phyloP scores from a whole-genome alignment of 2,113 vertebrate genomes.

The Brachypteracias leptosomus region DNA sequence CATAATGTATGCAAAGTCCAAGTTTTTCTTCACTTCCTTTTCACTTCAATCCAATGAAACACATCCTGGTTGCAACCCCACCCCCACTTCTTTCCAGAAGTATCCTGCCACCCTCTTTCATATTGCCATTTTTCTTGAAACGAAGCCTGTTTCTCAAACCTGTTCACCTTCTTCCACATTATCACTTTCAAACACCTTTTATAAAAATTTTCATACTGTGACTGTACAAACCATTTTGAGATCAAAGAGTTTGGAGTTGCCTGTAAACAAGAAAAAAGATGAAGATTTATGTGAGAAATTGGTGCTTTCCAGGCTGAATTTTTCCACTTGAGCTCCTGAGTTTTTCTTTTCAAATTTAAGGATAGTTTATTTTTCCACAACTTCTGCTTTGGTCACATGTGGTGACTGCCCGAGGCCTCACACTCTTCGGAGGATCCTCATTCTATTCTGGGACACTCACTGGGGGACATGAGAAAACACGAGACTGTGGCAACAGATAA shows the following conservation, averaged over 20 bases:
- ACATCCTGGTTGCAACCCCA: background rate
- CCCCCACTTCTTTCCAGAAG: background rate
- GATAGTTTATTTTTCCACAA: background rate
- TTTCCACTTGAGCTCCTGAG: background rate
- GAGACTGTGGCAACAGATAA: background rate
- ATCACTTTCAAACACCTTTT: background rate
- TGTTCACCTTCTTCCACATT: background rate
- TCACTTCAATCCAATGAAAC: background rate
- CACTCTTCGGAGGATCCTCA: background rate
- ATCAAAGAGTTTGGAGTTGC: background rate
- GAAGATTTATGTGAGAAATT: background rate
- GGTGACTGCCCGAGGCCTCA: background rate
- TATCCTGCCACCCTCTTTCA: background rate
- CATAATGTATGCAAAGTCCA: background rate
- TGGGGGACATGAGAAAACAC: background rate
- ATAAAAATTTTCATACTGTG: background rate
- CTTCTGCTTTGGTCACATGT: constrained; percentile 48
- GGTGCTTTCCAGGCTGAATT: constrained; percentile 21
- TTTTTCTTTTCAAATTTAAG: background rate
- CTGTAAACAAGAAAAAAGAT: background rate
- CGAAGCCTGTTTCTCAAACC: background rate
- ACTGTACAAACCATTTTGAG: background rate
- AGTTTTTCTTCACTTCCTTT: background rate
- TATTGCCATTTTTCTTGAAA: background rate
- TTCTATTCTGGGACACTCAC: background rate